Evolutionary conservation across 1,140 invertebrate genomes (phyloP).

Genomic region (Leptestheria dahalacensis): DNA sequence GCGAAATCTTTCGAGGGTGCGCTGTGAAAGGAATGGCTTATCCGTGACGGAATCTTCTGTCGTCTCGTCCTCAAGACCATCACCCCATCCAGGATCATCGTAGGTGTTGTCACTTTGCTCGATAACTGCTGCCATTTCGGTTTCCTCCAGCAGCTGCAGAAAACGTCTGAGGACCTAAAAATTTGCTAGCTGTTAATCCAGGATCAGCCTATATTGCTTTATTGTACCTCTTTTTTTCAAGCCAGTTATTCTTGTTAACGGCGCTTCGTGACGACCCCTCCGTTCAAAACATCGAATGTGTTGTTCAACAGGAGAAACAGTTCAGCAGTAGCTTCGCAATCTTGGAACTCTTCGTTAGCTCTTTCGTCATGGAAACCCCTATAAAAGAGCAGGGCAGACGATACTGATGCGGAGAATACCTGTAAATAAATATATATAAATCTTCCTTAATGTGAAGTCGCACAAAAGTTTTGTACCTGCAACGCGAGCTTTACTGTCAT

Average conservation of each 20-base stretch:
- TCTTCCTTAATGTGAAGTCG: neutral
- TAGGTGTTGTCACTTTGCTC: too few relatives aligned
- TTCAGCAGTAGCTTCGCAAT: neutral
- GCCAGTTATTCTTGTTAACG: neutral
- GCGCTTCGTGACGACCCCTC: neutral
- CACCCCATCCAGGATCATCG: too few relatives aligned
- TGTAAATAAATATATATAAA: neutral
- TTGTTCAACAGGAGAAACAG: neutral
- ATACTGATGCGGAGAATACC: neutral
- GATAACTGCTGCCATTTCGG: neutral
- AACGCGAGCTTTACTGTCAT: conserved; percentile 11
- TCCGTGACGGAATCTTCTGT: neutral
- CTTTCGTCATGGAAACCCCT: neutral
- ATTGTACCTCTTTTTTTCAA: neutral
- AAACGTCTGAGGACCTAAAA: neutral
- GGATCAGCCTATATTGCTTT: neutral
- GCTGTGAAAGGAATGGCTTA: neutral
- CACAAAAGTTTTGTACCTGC: conserved; percentile 1
- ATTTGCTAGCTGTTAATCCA: neutral
- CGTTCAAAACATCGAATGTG: conserved; percentile 1
- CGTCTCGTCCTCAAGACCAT: too few relatives aligned
- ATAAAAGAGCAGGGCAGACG: neutral
- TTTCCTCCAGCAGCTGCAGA: neutral
- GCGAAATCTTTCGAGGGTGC: neutral
- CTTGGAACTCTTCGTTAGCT: neutral